Conservation (phyloP, 1,140 invertebrate species). For the Latrodectus geometricus region DNA sequence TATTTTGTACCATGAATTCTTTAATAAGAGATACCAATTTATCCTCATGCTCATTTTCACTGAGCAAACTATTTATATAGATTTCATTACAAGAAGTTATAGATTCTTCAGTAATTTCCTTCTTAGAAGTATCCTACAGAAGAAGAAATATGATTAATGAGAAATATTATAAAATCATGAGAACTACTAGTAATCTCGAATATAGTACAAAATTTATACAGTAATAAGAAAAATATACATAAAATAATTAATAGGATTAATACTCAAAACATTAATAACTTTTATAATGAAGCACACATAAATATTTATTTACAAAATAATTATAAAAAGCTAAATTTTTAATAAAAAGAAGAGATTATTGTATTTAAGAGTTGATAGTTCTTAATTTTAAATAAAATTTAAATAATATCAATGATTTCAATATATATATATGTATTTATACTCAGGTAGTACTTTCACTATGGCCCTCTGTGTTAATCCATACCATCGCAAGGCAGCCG, state of each 20-base stretch:
- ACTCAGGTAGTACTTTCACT: background rate
- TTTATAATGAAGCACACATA: no score
- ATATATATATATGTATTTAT: background rate
- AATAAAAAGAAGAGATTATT: no score
- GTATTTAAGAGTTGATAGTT: no score
- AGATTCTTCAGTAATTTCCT: slow-evolving; percentile 11
- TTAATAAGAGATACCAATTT: background rate
- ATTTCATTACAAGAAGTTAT: slow-evolving; percentile 15
- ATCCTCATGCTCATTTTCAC: background rate
- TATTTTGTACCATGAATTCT: slow-evolving; percentile 36
- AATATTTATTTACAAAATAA: no score
- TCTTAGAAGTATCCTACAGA: slow-evolving; percentile 4
- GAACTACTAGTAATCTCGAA: background rate
- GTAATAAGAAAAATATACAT: no score
- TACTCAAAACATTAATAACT: no score
- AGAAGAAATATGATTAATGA: background rate
- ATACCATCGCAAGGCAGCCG: no score
- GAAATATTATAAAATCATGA: background rate
- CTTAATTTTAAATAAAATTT: background rate
- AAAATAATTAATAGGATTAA: no score
- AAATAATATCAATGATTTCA: background rate
- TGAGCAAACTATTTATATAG: slow-evolving; percentile 8
- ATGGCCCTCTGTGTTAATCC: no score
- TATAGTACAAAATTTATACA: no score
- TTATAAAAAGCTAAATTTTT: no score